Evolutionary conservation across 1,140 invertebrate genomes (phyloP).

Genomic region (Apolygus lucorum): DNA sequence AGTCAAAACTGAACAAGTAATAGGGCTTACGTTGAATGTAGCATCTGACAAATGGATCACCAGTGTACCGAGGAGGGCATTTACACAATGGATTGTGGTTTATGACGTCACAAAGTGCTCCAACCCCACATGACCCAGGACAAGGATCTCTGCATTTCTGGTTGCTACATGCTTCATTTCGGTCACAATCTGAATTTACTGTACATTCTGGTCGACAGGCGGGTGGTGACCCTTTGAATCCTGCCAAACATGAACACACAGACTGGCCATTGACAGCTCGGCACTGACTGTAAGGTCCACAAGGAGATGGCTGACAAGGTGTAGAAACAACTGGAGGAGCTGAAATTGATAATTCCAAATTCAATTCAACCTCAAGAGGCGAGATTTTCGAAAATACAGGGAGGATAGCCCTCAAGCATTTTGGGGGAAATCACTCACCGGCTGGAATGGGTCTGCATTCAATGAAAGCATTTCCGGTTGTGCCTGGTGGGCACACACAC

Average conservation of each 20-base stretch:
- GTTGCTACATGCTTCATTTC: conserved; percentile 55
- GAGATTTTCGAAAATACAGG: background rate
- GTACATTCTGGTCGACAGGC: conserved; percentile 64
- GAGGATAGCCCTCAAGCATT: conserved; percentile 38
- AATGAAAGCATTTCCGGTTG: conserved; percentile 41
- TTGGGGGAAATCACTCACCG: background rate
- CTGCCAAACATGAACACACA: conserved; percentile 56
- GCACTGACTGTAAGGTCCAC: conserved; percentile 51
- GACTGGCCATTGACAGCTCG: conserved; percentile 50
- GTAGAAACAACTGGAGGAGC: conserved; percentile 26
- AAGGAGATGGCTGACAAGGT: conserved; percentile 46
- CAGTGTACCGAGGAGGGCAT: conserved; percentile 55
- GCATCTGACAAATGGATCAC: conserved; percentile 61
- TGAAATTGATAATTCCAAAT: conserved; percentile 2
- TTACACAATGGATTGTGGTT: conserved; percentile 60
- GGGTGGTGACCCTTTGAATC: conserved; percentile 58
- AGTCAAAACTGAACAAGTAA: background rate
- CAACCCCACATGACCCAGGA: conserved; percentile 55
- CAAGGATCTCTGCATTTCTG: conserved; percentile 64
- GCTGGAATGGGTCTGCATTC: conserved; percentile 31
- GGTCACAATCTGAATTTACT: conserved; percentile 59
- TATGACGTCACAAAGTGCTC: conserved; percentile 53
- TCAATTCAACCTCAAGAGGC: background rate
- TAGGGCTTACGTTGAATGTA: conserved; percentile 40
- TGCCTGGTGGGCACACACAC: conserved; percentile 42